Evolutionary conservation across 2,113 vertebrate species (phyloP).

Genomic region (Labeo rohita): DNA sequence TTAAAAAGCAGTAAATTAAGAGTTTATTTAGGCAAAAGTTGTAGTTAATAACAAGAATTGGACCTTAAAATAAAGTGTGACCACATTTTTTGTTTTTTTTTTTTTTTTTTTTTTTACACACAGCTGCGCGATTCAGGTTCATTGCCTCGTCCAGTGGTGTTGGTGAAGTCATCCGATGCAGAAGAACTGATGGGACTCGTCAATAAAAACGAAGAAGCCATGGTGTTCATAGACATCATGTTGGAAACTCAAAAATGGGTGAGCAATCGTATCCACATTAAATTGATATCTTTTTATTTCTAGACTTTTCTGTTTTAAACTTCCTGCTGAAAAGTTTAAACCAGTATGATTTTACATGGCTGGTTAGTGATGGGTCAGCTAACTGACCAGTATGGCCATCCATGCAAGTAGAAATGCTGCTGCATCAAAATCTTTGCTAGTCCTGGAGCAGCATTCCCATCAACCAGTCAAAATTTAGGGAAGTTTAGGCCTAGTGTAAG

Average conservation of each 20-base stretch:
- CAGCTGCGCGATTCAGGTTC: conserved; percentile 84
- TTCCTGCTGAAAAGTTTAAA: neutral
- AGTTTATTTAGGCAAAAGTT: too few relatives aligned
- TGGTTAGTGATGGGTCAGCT: neutral
- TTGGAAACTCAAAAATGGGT: conserved; percentile 83
- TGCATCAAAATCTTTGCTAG: too few relatives aligned
- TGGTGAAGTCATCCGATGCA: conserved; percentile 86
- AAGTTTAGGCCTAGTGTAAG: neutral
- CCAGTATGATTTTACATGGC: neutral
- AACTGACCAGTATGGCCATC: neutral
- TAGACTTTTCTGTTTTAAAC: neutral
- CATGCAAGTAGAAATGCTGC: too few relatives aligned
- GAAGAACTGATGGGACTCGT: conserved; percentile 92
- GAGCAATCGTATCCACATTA: conserved; percentile 59
- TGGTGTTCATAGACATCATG: conserved; percentile 89
- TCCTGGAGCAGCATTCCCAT: too few relatives aligned
- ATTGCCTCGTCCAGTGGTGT: conserved; percentile 87
- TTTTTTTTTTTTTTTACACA: neutral
- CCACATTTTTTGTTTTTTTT: neutral
- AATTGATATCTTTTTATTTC: neutral
- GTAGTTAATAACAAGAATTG: too few relatives aligned
- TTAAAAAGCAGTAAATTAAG: too few relatives aligned
- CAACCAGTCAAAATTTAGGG: too few relatives aligned
- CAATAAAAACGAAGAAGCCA: conserved; percentile 94
- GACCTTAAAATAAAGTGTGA: too few relatives aligned